Evolutionary conservation across 2,113 vertebrate genomes (phyloP).

Genomic region (Chaenocephalus aceratus): DNA sequence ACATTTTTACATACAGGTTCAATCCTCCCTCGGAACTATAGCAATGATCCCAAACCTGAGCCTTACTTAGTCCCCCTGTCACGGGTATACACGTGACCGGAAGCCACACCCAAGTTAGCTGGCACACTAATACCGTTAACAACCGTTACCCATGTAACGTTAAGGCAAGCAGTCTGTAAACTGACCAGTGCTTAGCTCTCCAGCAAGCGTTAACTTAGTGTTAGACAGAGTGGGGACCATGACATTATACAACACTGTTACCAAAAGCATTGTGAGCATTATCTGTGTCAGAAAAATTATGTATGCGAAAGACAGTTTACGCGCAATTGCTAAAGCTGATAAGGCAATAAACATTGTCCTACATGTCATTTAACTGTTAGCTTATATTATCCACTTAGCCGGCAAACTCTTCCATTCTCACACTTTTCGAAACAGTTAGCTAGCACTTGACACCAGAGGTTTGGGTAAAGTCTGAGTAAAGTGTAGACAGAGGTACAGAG

Average conservation of each 20-base stretch:
- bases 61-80: neutral
- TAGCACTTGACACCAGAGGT: conserved; percentile 47
- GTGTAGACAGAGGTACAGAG: conserved; percentile 17
- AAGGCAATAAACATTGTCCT: neutral
- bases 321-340: neutral
- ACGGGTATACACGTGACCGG: conserved; percentile 15
- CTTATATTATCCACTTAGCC: neutral
- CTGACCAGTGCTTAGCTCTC: conserved; percentile 1
- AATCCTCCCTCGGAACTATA: too few relatives aligned
- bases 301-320: neutral
- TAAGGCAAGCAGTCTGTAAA: neutral
- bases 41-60: neutral
- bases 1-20: neutral
- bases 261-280: neutral
- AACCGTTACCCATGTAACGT: neutral
- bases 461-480: conserved; percentile 50
- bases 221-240: neutral
- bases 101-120: conserved; percentile 36
- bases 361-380: conserved; percentile 23
- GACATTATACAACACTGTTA: neutral
- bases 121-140: conserved; percentile 42
- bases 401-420: conserved; percentile 29
- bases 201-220: neutral
- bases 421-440: conserved; percentile 45
- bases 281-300: neutral